These are phyloP conservation scores for Zaprionus lachaisei DNA, from an alignment of 1,140 invertebrate genomes.

Conservation along the genomic window DNA sequence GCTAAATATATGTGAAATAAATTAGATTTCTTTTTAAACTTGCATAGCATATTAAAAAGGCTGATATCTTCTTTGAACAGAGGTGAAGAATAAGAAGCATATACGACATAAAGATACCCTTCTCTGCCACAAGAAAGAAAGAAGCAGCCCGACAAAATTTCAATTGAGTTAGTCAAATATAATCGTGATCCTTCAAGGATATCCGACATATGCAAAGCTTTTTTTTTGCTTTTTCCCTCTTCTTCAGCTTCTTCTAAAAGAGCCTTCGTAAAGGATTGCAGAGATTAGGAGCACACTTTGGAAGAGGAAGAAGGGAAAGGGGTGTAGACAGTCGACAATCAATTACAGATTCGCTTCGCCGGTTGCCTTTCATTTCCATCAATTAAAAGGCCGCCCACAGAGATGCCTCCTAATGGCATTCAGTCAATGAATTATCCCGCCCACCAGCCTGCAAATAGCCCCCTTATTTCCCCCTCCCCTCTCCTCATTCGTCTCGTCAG, in stretches of 20 bases:
- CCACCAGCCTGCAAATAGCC: slow-evolving; percentile 14
- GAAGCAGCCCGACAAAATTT: background rate
- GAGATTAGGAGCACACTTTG: slow-evolving; percentile 13
- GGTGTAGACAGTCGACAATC: slow-evolving; percentile 20
- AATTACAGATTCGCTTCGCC: slow-evolving; percentile 37
- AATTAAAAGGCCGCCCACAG: slow-evolving; percentile 43
- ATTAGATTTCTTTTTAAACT: too few relatives aligned
- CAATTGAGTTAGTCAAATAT: slow-evolving; percentile 33
- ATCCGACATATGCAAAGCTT: slow-evolving; percentile 35
- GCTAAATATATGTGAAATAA: too few relatives aligned
- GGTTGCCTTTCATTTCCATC: slow-evolving; percentile 22
- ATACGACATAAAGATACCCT: too few relatives aligned
- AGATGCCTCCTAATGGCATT: slow-evolving; percentile 31
- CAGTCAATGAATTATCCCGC: slow-evolving; percentile 37
- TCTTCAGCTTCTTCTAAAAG: background rate
- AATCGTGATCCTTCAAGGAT: slow-evolving; percentile 22
- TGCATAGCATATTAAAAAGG: too few relatives aligned
- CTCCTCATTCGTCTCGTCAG: background rate
- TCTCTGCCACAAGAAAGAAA: background rate
- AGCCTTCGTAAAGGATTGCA: slow-evolving; percentile 11
- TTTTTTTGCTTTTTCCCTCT: slow-evolving; percentile 12
- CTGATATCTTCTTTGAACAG: too few relatives aligned
- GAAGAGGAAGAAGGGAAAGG: slow-evolving; percentile 15
- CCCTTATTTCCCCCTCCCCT: too few relatives aligned
- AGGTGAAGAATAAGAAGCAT: too few relatives aligned